Evolutionary conservation across 2,797 vertebrate species (phyloP).

Genomic region (Neosilurus hyrtlii): DNA sequence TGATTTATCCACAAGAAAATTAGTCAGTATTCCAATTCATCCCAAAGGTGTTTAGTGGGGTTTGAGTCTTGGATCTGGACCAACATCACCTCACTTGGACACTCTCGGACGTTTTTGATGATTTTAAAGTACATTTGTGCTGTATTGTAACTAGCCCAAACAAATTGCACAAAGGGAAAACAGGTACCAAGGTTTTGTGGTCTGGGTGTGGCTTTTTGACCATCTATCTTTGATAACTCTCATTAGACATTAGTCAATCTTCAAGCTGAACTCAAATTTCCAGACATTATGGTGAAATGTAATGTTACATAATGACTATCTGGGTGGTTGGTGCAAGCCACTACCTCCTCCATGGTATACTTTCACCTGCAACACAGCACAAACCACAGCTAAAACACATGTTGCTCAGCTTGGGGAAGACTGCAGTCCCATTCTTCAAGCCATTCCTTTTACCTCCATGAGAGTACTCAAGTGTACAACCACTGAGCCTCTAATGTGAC

Average conservation of each 20-base stretch:
- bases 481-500: conserved; percentile 15
- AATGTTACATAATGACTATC: conserved; percentile 34
- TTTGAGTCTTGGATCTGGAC: not conserved
- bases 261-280: conserved; percentile 7
- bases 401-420: not conserved
- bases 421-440: not conserved
- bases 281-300: conserved; percentile 17
- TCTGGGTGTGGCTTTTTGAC: not conserved
- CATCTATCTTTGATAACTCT: not conserved
- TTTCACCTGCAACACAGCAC: conserved; percentile 39
- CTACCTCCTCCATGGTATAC: conserved; percentile 11
- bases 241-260: not conserved
- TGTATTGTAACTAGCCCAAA: not conserved
- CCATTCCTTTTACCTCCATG: conserved; percentile 1
- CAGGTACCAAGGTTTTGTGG: not conserved
- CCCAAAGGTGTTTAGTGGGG: not conserved
- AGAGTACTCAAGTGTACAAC: not conserved
- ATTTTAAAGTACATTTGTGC: not conserved
- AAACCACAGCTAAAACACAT: not conserved
- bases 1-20: not conserved
- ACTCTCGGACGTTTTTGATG: not conserved
- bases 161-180: not conserved
- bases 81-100: not conserved
- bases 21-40: not conserved
- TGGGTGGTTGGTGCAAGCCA: conserved; percentile 23